These are phyloP conservation scores for Epirrhoe tristata DNA, from an alignment of 2,888 invertebrate species.

Conservation along the genomic window DNA sequence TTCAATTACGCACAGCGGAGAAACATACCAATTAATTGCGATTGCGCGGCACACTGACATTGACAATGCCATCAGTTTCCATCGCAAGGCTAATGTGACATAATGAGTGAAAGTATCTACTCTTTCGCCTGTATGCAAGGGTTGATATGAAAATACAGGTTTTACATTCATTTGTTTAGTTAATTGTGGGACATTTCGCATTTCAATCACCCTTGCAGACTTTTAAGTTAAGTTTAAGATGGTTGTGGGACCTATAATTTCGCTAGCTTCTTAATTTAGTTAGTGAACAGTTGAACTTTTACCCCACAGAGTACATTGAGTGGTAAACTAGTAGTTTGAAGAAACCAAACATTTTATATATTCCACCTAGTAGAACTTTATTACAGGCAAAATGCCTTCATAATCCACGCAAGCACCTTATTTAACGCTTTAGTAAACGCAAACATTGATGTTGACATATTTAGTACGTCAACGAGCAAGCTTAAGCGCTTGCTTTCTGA, in stretches of 20 bases:
- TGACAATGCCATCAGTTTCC: slow-evolving; percentile 59
- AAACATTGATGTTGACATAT: too few species aligned
- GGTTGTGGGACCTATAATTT: neutral
- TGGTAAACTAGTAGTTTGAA: too few species aligned
- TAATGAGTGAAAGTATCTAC: slow-evolving; percentile 40
- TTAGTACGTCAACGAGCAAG: too few species aligned
- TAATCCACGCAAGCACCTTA: too few species aligned
- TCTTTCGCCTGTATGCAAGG: slow-evolving; percentile 39
- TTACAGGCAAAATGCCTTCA: too few species aligned
- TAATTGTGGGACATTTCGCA: neutral
- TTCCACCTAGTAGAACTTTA: too few species aligned
- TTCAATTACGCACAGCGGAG: slow-evolving; percentile 64
- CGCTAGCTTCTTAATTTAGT: neutral
- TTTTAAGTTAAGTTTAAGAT: neutral
- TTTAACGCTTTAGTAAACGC: too few species aligned
- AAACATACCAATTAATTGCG: slow-evolving; percentile 67
- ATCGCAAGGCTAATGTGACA: slow-evolving; percentile 56
- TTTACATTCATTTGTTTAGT: neutral
- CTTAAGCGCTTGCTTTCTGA: too few species aligned
- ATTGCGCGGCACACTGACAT: slow-evolving; percentile 63
- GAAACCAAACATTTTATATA: too few species aligned
- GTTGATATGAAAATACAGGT: slow-evolving; percentile 20
- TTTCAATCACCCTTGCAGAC: slow-evolving; percentile 1
- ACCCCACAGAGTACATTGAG: too few species aligned
- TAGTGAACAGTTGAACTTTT: too few species aligned